A percentile compares a stretch with the other conserved stretches of the same genome.
These are phyloP conservation scores for Aquatica leii DNA, from an alignment of 2,888 invertebrate genomes.

Conservation along the genomic window DNA sequence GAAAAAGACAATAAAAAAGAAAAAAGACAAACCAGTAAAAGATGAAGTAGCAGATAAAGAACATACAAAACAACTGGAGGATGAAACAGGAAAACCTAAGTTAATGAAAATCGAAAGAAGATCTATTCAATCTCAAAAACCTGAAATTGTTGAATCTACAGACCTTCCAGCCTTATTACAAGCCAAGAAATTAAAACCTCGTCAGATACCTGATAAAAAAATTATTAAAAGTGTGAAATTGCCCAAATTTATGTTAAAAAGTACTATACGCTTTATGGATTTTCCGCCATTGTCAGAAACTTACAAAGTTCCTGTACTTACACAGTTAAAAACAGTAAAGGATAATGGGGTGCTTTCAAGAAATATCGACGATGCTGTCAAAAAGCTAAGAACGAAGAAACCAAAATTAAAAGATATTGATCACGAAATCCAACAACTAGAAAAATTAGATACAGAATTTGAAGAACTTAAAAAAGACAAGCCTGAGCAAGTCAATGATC, in stretches of 20 bases:
- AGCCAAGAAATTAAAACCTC: constrained; percentile 70
- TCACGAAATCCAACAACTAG: constrained; percentile 57
- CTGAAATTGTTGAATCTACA: constrained; percentile 26
- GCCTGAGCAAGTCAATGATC: constrained; percentile 53
- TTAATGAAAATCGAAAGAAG: constrained; percentile 25
- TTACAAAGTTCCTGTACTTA: constrained; percentile 52
- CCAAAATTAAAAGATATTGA: constrained; percentile 54
- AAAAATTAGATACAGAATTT: constrained; percentile 61
- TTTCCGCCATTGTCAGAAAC: constrained; percentile 56
- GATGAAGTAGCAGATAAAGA: constrained; percentile 48
- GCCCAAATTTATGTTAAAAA: constrained; percentile 75
- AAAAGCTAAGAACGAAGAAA: constrained; percentile 54
- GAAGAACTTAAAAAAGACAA: constrained; percentile 56
- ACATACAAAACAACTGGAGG: constrained; percentile 60
- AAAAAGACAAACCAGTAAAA: constrained; percentile 46
- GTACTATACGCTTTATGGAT: constrained; percentile 68
- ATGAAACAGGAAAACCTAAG: constrained; percentile 51
- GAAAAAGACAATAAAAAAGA: constrained; percentile 51
- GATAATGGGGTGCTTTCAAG: constrained; percentile 62
- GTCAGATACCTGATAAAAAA: constrained; percentile 56
- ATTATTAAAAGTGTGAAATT: constrained; percentile 55
- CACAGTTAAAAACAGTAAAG: constrained; percentile 52
- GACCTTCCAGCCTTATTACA: constrained; percentile 42
- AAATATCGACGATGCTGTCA: constrained; percentile 62
- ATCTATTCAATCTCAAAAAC: constrained; percentile 48